These are phyloP conservation scores for Andinoacara biseriatus DNA, from an alignment of 2,113 vertebrate species.

Conservation along the genomic window DNA sequence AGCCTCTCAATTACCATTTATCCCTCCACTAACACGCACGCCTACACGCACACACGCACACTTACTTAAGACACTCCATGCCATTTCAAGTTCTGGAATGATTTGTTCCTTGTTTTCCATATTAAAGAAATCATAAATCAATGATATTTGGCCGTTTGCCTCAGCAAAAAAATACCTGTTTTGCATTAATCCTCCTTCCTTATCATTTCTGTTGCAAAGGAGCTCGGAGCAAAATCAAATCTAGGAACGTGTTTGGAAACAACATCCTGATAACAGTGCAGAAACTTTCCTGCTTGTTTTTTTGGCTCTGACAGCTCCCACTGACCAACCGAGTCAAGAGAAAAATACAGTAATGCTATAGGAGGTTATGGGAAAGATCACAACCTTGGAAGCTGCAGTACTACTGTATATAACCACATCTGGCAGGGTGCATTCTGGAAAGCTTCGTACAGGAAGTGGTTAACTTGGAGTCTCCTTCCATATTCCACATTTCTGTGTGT, in stretches of 20 bases:
- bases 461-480: background rate
- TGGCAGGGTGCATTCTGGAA: conserved; percentile 39
- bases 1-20: conserved; percentile 45
- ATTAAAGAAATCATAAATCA: background rate
- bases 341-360: background rate
- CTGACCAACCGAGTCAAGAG: background rate
- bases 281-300: background rate
- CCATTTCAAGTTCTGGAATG: background rate
- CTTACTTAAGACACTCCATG: background rate
- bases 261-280: conserved; percentile 3
- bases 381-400: background rate
- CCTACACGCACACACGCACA: background rate
- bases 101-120: background rate
- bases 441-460: conserved; percentile 36
- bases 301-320: background rate
- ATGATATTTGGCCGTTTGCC: background rate
- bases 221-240: background rate
- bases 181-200: background rate
- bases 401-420: conserved; percentile 31
- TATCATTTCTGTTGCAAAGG: background rate
- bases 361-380: conserved; percentile 56
- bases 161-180: background rate
- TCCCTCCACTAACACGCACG: background rate
- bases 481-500: background rate
- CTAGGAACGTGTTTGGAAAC: background rate